phyloP scores from a whole-genome alignment of 2,888 invertebrate species.

The Dryococelus australis region DNA sequence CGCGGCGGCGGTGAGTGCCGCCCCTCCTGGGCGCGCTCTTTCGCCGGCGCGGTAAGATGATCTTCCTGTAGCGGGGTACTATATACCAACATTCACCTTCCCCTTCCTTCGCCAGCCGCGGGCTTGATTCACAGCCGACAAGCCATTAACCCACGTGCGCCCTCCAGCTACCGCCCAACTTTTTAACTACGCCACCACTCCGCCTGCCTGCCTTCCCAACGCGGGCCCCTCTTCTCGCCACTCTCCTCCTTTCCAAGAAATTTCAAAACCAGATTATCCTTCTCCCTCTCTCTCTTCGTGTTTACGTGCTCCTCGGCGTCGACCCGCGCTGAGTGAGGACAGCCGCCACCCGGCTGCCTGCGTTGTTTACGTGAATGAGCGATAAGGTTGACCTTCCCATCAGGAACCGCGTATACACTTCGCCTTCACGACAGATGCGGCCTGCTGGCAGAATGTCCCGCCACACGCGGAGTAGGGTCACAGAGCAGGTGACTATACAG shows the following conservation, averaged over 20 bases:
- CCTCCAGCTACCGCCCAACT: not conserved
- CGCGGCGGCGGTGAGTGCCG: no score
- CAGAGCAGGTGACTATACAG: no score
- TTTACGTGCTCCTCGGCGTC: not conserved
- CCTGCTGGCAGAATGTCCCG: no score
- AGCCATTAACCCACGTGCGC: not conserved
- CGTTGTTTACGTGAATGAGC: not conserved
- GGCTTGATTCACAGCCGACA: constrained; percentile 1
- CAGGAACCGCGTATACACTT: no score
- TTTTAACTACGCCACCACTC: not conserved
- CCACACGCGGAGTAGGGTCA: no score
- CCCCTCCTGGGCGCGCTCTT: no score
- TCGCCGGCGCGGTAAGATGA: no score
- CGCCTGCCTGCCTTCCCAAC: not conserved
- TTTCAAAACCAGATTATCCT: not conserved
- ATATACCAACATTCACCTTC: not conserved
- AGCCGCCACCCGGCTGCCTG: not conserved
- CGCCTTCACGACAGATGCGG: no score
- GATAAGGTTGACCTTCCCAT: not conserved
- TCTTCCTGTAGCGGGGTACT: no score
- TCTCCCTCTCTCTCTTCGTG: not conserved
- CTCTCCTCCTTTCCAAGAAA: not conserved
- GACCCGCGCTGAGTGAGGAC: no score
- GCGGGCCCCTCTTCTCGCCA: not conserved
- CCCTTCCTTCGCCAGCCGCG: not conserved